Conservation (phyloP, 92 coral and sea anemone species). For the Porites rus region DNA sequence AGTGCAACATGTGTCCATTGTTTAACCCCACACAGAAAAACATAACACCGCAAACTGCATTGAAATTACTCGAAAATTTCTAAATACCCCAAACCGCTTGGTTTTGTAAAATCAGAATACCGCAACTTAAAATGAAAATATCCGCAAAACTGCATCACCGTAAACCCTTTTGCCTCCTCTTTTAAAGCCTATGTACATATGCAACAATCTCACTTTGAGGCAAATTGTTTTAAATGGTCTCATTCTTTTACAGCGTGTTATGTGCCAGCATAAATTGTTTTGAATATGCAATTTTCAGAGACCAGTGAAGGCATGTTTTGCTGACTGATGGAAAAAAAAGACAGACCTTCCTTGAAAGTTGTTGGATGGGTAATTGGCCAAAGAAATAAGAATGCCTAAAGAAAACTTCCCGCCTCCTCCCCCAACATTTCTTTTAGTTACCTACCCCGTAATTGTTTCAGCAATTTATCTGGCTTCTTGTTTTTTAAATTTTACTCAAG, state of each 20-base stretch:
- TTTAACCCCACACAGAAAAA: neutral
- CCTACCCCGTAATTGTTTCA: no score
- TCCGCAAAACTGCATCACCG: slow-evolving; percentile 10
- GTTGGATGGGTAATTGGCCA: no score
- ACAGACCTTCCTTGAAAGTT: no score
- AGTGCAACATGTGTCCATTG: no score
- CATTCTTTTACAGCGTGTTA: slow-evolving; percentile 9
- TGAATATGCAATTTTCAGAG: no score
- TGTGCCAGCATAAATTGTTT: neutral
- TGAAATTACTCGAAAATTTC: slow-evolving; percentile 12
- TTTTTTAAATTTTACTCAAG: no score
- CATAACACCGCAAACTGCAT: slow-evolving; percentile 4
- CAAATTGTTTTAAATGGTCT: slow-evolving; percentile 11
- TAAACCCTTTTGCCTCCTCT: slow-evolving; percentile 9
- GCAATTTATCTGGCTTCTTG: no score
- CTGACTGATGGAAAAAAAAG: no score
- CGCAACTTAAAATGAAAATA: neutral
- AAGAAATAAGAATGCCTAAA: no score
- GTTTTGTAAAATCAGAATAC: neutral
- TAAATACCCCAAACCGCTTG: slow-evolving; percentile 12
- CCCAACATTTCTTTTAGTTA: no score
- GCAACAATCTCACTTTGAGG: slow-evolving; percentile 11
- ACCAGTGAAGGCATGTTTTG: no score
- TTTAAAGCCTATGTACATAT: slow-evolving; percentile 4
- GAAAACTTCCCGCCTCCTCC: no score